These are phyloP conservation scores for Bicyclus anynana DNA, from an alignment of 1,140 invertebrate species.

Conservation along the genomic window DNA sequence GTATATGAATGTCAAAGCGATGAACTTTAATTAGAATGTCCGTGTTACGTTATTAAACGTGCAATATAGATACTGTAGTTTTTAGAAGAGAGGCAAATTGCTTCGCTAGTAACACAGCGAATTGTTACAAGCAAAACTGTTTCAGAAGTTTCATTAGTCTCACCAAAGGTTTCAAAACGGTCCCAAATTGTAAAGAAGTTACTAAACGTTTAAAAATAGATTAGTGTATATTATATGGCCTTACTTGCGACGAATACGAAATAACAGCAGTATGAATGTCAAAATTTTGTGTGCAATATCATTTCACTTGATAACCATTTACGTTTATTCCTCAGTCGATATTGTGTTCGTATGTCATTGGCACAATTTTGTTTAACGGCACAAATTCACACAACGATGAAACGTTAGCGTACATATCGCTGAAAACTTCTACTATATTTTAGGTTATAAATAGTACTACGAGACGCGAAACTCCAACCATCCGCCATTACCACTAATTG, in stretches of 20 bases:
- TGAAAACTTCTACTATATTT: conserved; percentile 77
- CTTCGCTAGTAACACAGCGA: conserved; percentile 57
- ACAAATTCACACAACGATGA: conserved; percentile 71
- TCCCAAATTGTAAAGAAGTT: conserved; percentile 74
- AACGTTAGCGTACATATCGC: conserved; percentile 77
- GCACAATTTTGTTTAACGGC: conserved; percentile 70
- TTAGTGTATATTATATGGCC: conserved; percentile 77
- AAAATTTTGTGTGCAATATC: conserved; percentile 75
- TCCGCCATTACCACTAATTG: conserved; percentile 76
- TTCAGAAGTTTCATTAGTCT: conserved; percentile 68
- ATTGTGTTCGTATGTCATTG: conserved; percentile 67
- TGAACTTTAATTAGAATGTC: conserved; percentile 75
- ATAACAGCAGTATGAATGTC: conserved; percentile 76
- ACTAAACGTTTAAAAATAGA: conserved; percentile 77
- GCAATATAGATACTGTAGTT: conserved; percentile 56
- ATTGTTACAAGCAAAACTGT: conserved; percentile 67
- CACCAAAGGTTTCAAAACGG: conserved; percentile 66
- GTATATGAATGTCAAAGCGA: conserved; percentile 76
- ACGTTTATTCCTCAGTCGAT: conserved; percentile 60
- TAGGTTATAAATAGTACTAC: conserved; percentile 78
- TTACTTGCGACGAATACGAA: conserved; percentile 76
- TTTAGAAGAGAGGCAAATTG: conserved; percentile 46
- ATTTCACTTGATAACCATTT: conserved; percentile 73
- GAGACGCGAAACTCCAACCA: conserved; percentile 74
- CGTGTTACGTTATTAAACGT: conserved; percentile 73